Evolutionary conservation across 2,888 invertebrate genomes (phyloP).

Genomic region (Lasioglossum marginatum): DNA sequence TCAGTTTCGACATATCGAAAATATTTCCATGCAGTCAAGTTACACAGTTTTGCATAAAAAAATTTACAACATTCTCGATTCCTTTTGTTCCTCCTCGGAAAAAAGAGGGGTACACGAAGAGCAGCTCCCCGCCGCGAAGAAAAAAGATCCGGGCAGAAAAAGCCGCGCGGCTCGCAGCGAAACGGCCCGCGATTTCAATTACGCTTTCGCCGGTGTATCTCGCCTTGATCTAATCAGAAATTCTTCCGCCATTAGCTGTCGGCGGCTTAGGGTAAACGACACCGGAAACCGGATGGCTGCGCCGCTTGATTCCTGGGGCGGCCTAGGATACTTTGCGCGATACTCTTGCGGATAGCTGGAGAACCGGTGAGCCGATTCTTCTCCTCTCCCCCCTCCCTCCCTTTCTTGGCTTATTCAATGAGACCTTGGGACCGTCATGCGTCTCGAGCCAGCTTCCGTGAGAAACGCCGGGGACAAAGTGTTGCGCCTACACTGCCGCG

Average conservation of each 20-base stretch:
- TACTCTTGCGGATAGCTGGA: constrained; percentile 34
- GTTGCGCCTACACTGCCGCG: constrained; percentile 7
- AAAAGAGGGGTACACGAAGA: background rate
- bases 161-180: constrained; percentile 2
- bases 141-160: constrained; percentile 4
- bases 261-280: constrained; percentile 64
- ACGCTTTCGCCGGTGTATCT: constrained; percentile 48
- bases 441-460: constrained; percentile 79
- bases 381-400: background rate
- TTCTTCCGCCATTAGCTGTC: constrained; percentile 60
- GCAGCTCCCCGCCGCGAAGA: background rate
- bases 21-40: too few species aligned
- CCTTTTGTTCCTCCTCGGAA: background rate
- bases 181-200: constrained; percentile 50
- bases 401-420: constrained; percentile 65
- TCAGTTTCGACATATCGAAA: too few species aligned
- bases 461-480: constrained; percentile 79
- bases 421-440: constrained; percentile 77
- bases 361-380: constrained; percentile 47
- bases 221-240: constrained; percentile 49
- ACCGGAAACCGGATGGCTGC: constrained; percentile 71
- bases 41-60: too few species aligned
- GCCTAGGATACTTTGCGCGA: constrained; percentile 27
- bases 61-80: background rate
- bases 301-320: constrained; percentile 60